Conservation (phyloP, 2,797 vertebrate species). For the Hippopotamyrus pictus region DNA sequence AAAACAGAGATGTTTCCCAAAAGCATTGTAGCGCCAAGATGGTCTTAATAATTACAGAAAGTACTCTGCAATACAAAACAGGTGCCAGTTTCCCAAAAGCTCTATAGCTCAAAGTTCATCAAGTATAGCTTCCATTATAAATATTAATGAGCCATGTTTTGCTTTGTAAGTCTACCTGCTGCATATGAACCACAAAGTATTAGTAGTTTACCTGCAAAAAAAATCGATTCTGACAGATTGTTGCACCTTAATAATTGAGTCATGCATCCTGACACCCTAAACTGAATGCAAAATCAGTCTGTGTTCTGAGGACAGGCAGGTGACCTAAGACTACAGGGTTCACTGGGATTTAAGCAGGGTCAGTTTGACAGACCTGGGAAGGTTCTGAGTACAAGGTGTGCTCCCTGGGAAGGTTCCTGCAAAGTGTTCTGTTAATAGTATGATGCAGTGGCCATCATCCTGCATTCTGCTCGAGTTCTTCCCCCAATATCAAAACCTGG, state of each 20-base stretch:
- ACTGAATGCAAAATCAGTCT: background rate
- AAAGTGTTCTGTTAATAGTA: background rate
- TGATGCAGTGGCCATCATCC: background rate
- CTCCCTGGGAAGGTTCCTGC: background rate
- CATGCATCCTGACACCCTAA: background rate
- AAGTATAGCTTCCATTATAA: background rate
- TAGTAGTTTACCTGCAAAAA: background rate
- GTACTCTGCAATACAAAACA: background rate
- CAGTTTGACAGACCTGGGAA: background rate
- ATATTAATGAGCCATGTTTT: background rate
- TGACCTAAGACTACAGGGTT: background rate
- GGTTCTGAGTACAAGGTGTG: background rate
- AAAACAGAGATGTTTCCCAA: background rate
- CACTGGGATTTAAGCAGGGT: background rate
- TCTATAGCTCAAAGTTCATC: background rate
- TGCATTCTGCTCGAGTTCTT: background rate
- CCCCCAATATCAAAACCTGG: background rate
- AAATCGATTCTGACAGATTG: background rate
- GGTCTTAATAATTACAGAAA: background rate
- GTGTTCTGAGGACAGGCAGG: background rate
- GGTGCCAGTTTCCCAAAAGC: background rate
- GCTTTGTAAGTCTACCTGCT: background rate
- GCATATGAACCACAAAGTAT: background rate
- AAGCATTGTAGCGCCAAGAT: background rate
- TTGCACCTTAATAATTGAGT: background rate